Evolutionary conservation across 92 coral and sea anemone species (phyloP).

Genomic region (Actinostola sp.): DNA sequence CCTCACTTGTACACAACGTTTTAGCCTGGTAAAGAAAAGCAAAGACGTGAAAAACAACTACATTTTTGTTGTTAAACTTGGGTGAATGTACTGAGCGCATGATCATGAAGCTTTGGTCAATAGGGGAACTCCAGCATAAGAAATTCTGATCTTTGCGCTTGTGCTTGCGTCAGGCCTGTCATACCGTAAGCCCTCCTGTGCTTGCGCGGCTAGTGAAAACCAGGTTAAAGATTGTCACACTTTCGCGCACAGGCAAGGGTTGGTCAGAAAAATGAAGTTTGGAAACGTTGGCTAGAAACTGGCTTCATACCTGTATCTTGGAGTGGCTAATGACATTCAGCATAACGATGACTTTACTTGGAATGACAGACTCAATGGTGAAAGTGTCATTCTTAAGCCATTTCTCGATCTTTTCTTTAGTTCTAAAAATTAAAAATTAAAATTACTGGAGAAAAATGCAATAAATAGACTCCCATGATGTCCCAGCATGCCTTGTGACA

Average conservation of each 20-base stretch:
- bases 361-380: constrained; percentile 70
- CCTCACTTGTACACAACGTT: constrained; percentile 69
- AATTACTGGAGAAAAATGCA: not conserved
- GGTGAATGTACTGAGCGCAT: not conserved
- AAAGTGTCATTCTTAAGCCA: constrained; percentile 70
- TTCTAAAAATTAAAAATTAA: constrained; percentile 37
- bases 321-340: constrained; percentile 91
- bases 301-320: constrained; percentile 73
- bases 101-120: too few relatives aligned
- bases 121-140: too few relatives aligned
- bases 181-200: too few relatives aligned
- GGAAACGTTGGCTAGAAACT: not conserved
- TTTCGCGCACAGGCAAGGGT: too few relatives aligned
- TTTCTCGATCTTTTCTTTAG: constrained; percentile 60
- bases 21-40: constrained; percentile 44
- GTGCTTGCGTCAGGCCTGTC: too few relatives aligned
- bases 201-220: too few relatives aligned
- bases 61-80: too few relatives aligned
- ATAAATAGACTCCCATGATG: too few relatives aligned
- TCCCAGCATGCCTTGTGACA: constrained; percentile 68
- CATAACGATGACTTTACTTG: constrained; percentile 81
- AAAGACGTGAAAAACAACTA: not conserved
- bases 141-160: too few relatives aligned
- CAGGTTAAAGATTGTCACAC: too few relatives aligned
- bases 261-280: not conserved